Evolutionary conservation across 2,113 vertebrate species (phyloP), one percentile per base, ranked within the genome.

Genomic region (Spizaetus ornatus): DNA sequence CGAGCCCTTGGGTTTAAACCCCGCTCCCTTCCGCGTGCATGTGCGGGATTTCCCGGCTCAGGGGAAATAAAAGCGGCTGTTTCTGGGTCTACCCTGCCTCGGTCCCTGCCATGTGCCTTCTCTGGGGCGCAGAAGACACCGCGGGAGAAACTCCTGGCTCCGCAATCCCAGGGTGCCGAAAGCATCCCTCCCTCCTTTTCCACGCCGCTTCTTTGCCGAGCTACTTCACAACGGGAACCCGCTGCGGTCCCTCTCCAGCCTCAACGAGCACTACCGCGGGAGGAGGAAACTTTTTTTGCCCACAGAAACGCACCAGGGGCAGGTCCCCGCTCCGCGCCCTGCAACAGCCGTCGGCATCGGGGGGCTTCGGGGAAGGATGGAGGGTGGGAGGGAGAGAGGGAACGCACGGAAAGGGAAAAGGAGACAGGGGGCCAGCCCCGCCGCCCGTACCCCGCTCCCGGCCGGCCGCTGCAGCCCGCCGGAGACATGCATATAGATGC

Each of bases 391-490:
- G 16, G 34, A 62, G 5, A 7, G 40, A 43, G 16, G 3, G 10
- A 50, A 59, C 8, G 11, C 5, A 29, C 2, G 7, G 17, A 23
- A 43, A 58, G 55, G 40, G 11, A 40, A 48, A 58, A 40, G 18
- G 7, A 20, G 25, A 3, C 2, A 8, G 23, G 3, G 12, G 23
- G 6, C 7, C 42, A 31, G n/a, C 26, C 11, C 40, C 5, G 3
- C 7, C 3, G 16, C 11, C 31, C 13, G 15, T 52, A 40, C 10
- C 42, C 76, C 21, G 2, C 34, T 92, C 23, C 27, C 20, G 31
- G 15, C 34, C 11, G 17, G 71, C 87, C 66, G 45, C 78, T 83
- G 77, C 72, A 67, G 43, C 58, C 48, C 19, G 32, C 31, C 13
- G 65, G 45, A 70, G 36, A 15, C 29, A 43, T 9, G 6, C 72